Evolutionary conservation across 1,140 invertebrate species (phyloP).

Genomic region (Sarcophaga bullata): DNA sequence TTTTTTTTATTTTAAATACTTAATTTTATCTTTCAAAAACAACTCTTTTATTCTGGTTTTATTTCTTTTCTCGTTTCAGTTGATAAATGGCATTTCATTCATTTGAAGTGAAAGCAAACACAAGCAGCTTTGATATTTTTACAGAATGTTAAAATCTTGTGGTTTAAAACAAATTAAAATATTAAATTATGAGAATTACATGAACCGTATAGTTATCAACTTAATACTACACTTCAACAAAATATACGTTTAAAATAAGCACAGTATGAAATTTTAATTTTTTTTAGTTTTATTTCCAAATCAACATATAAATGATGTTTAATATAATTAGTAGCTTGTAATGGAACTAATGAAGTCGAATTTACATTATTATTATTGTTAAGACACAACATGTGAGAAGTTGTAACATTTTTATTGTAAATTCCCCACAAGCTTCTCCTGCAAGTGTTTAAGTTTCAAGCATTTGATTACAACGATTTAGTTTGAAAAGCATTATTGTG

Average conservation of each 20-base stretch:
- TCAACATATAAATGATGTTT: too few relatives aligned
- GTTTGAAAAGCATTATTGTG: too few relatives aligned
- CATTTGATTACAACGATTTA: too few relatives aligned
- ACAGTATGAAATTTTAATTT: slow-evolving; percentile 1
- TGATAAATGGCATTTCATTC: slow-evolving; percentile 80
- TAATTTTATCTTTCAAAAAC: background rate
- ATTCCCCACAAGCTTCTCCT: too few relatives aligned
- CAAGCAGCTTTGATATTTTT: slow-evolving; percentile 32
- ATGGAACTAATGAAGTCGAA: too few relatives aligned
- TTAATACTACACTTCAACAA: background rate
- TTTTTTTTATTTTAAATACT: slow-evolving; percentile 18
- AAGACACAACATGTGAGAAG: too few relatives aligned
- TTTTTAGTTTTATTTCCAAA: background rate
- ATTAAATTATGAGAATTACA: background rate
- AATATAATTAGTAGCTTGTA: too few relatives aligned
- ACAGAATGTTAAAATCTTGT: slow-evolving; percentile 28
- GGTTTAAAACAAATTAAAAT: slow-evolving; percentile 21
- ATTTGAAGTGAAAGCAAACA: slow-evolving; percentile 56
- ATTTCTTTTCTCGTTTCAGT: slow-evolving; percentile 69
- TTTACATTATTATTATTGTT: too few relatives aligned
- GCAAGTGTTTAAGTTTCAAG: too few relatives aligned
- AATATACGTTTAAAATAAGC: background rate
- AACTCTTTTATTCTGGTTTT: slow-evolving; percentile 23
- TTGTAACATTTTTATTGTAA: too few relatives aligned
- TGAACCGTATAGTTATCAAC: background rate